Conservation (phyloP, 2,113 vertebrate genomes). For the Thamnophis sirtalis region DNA sequence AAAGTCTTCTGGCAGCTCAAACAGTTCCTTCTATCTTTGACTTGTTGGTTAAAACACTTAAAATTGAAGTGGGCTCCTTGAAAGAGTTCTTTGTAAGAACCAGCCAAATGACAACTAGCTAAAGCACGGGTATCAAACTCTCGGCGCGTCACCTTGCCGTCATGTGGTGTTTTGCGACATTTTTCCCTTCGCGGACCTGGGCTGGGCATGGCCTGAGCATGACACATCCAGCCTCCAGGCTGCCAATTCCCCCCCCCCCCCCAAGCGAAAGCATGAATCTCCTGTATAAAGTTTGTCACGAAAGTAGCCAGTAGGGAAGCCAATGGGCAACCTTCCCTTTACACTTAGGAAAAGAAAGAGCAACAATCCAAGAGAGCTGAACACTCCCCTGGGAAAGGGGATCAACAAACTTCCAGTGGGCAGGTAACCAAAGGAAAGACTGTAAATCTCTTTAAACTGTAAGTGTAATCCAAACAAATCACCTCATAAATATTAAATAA, state of each 20-base stretch:
- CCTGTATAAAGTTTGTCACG: not conserved
- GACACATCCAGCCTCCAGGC: no score
- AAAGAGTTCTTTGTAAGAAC: not conserved
- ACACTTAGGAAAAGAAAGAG: not conserved
- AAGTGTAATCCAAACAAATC: not conserved
- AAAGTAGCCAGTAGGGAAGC: not conserved
- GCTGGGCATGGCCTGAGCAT: no score
- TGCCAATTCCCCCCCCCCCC: no score
- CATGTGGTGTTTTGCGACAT: no score
- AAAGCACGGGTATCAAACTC: no score
- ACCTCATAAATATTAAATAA: not conserved
- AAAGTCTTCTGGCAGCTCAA: not conserved
- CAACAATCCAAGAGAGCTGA: not conserved
- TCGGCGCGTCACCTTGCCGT: no score
- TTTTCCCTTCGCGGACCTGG: no score
- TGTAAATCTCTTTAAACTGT: not conserved
- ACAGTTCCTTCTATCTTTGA: not conserved
- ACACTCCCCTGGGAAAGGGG: not conserved
- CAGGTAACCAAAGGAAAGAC: not conserved
- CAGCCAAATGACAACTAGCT: not conserved
- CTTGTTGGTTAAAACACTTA: not conserved
- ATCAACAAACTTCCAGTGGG: not conserved
- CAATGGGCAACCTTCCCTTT: not conserved
- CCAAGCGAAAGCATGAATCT: not conserved
- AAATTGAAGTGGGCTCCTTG: not conserved